Conservation (phyloP, 2,113 vertebrate species). For the Hippopotamus amphibius region DNA sequence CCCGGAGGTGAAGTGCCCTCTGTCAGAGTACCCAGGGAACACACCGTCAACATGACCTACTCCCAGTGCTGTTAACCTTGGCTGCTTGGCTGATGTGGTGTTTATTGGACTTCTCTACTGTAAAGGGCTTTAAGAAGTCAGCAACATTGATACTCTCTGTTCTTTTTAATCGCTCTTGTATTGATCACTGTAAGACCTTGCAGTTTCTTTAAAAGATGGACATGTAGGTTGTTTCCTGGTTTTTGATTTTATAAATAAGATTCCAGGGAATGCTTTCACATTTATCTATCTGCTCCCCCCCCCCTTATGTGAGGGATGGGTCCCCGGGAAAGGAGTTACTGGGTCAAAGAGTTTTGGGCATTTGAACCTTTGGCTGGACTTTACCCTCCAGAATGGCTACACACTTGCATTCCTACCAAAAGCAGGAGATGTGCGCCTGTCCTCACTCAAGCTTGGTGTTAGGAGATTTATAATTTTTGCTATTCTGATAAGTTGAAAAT, state of each 20-base stretch:
- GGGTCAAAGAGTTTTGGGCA: background rate
- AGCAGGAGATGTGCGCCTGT: background rate
- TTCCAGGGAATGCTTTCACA: background rate
- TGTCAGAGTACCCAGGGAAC: rapidly evolving
- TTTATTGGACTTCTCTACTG: background rate
- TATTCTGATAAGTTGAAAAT: background rate
- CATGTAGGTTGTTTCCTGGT: background rate
- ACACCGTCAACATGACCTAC: rapidly evolving
- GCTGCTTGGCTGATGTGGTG: background rate
- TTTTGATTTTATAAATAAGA: background rate
- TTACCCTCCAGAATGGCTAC: background rate
- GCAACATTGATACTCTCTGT: background rate
- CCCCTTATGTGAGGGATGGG: background rate
- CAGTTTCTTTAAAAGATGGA: background rate
- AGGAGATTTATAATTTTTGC: background rate
- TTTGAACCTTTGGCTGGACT: background rate
- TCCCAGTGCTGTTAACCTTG: background rate
- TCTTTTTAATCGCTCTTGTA: background rate
- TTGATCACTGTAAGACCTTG: background rate
- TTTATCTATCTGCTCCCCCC: background rate
- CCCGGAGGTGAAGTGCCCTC: background rate
- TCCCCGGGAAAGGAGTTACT: background rate
- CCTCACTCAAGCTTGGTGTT: background rate
- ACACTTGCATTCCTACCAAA: background rate
- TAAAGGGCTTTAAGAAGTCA: background rate